Evolutionary conservation across 2,797 vertebrate genomes (phyloP).

Genomic region (Sebastes melanostomus): DNA sequence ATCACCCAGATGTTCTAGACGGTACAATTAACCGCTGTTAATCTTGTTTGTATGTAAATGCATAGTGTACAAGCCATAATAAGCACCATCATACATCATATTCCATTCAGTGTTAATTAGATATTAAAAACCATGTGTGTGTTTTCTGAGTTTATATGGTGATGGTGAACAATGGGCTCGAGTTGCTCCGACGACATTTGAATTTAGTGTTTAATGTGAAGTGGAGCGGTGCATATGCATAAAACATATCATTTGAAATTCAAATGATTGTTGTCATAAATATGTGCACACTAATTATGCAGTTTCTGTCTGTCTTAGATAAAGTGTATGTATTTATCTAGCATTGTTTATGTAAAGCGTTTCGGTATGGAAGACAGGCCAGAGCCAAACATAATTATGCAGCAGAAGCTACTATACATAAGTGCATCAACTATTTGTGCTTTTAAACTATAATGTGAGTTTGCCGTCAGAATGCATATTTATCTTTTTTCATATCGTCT

Average conservation of each 20-base stretch:
- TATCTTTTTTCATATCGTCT: background rate
- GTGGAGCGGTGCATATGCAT: background rate
- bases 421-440: slow-evolving; percentile 5
- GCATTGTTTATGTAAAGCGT: slow-evolving; percentile 12
- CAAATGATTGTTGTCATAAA: slow-evolving; percentile 22
- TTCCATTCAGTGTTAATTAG: background rate
- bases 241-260: slow-evolving; percentile 38
- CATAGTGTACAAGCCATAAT: background rate
- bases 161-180: background rate
- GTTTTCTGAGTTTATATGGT: background rate
- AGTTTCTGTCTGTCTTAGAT: slow-evolving; percentile 2
- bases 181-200: background rate
- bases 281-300: slow-evolving; percentile 11
- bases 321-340: slow-evolving; percentile 14
- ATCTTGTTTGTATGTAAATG: background rate
- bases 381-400: slow-evolving; percentile 4
- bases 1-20: slow-evolving; percentile 17
- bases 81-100: background rate
- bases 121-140: background rate
- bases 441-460: slow-evolving; percentile 8
- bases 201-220: slow-evolving; percentile 2
- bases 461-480: background rate
- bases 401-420: slow-evolving; percentile 2
- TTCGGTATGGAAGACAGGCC: background rate
- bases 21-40: slow-evolving; percentile 1